These are phyloP conservation scores for Tipula confusa DNA, from an alignment of 2,888 invertebrate genomes.

Conservation along the genomic window DNA sequence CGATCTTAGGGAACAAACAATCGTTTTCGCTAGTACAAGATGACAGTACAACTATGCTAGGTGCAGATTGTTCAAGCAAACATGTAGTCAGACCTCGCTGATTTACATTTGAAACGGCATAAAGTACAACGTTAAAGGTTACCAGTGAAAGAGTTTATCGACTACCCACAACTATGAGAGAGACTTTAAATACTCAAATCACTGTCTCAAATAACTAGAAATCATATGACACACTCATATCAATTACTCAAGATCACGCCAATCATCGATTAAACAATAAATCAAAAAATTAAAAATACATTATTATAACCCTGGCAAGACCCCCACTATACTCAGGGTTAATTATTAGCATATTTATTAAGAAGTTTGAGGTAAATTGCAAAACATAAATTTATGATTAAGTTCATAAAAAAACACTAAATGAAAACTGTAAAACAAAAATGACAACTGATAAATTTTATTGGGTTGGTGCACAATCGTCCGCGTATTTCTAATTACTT, in stretches of 20 bases:
- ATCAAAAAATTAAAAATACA: neutral
- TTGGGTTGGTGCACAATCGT: too few species aligned
- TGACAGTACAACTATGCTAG: too few species aligned
- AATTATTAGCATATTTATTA: slow-evolving; percentile 7
- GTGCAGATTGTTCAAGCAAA: too few species aligned
- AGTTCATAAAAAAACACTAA: neutral
- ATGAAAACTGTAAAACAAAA: neutral
- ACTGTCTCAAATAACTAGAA: neutral
- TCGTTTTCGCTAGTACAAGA: too few species aligned
- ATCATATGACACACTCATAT: neutral
- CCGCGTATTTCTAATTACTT: too few species aligned
- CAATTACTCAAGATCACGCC: neutral
- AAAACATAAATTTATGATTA: neutral
- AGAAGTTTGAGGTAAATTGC: neutral
- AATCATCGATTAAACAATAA: neutral
- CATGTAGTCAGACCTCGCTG: too few species aligned
- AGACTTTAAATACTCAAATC: too few species aligned
- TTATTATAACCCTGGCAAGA: neutral
- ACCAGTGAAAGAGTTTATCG: too few species aligned
- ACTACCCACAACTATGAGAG: too few species aligned
- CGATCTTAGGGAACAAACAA: too few species aligned
- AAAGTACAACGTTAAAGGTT: too few species aligned
- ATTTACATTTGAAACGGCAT: too few species aligned
- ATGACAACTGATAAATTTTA: slow-evolving; percentile 1
- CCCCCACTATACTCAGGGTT: neutral